phyloP scores from a whole-genome alignment of 1,140 invertebrate species.

The Micrasema longulum region DNA sequence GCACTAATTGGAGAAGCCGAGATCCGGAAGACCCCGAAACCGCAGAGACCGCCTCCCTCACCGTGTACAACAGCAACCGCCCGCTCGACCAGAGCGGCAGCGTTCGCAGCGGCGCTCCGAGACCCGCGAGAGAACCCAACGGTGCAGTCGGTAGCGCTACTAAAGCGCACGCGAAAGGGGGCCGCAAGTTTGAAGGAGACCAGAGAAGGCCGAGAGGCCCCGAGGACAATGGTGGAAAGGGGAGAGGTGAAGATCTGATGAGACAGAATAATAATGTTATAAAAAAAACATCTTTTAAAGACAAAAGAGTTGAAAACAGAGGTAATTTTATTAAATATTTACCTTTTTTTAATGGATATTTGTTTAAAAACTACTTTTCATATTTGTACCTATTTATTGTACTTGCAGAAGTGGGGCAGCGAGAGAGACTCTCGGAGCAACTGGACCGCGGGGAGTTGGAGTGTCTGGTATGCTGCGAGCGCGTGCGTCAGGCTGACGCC shows the following conservation, averaged over 20 bases:
- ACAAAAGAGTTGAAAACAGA: constrained; percentile 30
- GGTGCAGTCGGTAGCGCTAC: background rate
- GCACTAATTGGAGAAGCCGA: constrained; percentile 45
- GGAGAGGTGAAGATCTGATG: background rate
- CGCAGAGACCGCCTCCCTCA: constrained; percentile 14
- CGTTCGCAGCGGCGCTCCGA: background rate
- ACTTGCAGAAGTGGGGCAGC: constrained; percentile 74
- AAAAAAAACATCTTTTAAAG: constrained; percentile 20
- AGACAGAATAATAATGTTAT: background rate
- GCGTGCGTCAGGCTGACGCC: constrained; percentile 79
- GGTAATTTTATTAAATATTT: constrained; percentile 10
- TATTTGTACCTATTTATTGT: too few relatives aligned
- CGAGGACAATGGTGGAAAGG: background rate
- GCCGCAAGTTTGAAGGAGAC: background rate
- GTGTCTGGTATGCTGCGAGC: constrained; percentile 93
- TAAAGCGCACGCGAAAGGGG: background rate
- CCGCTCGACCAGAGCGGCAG: background rate
- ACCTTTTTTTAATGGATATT: too few relatives aligned
- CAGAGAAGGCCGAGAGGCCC: background rate
- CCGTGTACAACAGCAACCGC: constrained; percentile 36
- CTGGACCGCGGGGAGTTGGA: constrained; percentile 83
- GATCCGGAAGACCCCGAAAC: background rate
- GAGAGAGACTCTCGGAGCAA: constrained; percentile 85
- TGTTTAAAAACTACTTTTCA: too few relatives aligned
- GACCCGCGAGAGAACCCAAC: background rate